These are phyloP conservation scores for Pantelozetes paolii DNA, from an alignment of 2,888 invertebrate species.

Conservation along the genomic window DNA sequence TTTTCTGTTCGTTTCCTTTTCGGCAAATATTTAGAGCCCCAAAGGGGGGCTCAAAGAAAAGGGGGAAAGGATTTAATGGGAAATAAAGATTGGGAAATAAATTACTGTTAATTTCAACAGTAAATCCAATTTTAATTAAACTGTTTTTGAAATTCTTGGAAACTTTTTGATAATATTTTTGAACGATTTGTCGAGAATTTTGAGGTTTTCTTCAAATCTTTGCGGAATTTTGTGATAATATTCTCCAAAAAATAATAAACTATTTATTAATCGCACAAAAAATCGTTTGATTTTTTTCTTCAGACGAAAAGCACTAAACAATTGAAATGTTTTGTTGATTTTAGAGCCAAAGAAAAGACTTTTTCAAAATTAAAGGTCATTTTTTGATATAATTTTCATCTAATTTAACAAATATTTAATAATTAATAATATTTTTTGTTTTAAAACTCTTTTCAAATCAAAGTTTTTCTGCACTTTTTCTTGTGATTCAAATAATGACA, in stretches of 20 bases:
- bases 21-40: neutral
- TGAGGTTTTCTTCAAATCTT: neutral
- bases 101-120: constrained; percentile 16
- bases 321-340: neutral
- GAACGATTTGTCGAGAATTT: neutral
- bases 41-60: neutral
- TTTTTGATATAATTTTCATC: neutral
- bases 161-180: neutral
- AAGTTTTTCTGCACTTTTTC: neutral
- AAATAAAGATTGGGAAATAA: neutral
- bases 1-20: constrained; percentile 1
- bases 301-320: neutral
- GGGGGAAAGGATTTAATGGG: neutral
- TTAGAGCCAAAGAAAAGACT: neutral
- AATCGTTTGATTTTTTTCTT: neutral
- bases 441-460: neutral
- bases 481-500: neutral
- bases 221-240: neutral
- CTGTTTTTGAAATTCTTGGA: neutral
- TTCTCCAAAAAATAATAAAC: neutral
- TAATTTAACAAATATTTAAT: too few relatives aligned
- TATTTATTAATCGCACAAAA: neutral
- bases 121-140: neutral
- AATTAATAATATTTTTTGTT: neutral
- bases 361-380: neutral